phyloP scores from a whole-genome alignment of 2,113 vertebrate genomes.

The Beaufortia kweichowensis region DNA sequence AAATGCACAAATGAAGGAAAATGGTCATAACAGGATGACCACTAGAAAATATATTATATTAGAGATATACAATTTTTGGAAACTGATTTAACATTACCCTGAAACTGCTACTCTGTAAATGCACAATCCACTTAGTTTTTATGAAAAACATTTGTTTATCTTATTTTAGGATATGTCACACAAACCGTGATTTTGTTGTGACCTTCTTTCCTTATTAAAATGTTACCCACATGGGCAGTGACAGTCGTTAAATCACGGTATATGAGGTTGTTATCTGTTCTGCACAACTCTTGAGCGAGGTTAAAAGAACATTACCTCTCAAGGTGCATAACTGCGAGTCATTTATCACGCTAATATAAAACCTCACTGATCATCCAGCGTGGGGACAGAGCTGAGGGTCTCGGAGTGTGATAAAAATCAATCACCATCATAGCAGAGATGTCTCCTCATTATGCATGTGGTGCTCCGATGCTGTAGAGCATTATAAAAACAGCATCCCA shows the following conservation, averaged over 20 bases:
- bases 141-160: neutral
- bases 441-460: conserved; percentile 56
- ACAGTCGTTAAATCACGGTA: conserved; percentile 30
- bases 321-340: conserved; percentile 42
- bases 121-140: no score
- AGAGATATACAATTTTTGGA: no score
- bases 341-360: conserved; percentile 66
- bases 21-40: no score
- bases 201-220: conserved; percentile 38
- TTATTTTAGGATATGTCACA: neutral
- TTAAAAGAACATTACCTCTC: conserved; percentile 59
- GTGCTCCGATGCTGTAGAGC: conserved; percentile 43
- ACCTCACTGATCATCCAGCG: conserved; percentile 59
- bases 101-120: no score
- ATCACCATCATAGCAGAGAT: conserved; percentile 62
- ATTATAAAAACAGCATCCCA: conserved; percentile 40
- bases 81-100: no score
- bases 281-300: conserved; percentile 32
- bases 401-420: conserved; percentile 58
- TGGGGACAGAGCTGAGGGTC: conserved; percentile 57
- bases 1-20: no score
- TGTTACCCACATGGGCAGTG: conserved; percentile 15
- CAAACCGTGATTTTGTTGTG: conserved; percentile 53
- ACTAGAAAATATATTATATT: no score
- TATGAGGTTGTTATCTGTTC: conserved; percentile 36